Percentiles rank a stretch among this genome's conserved stretches.
These are phyloP conservation scores for Phataginus tricuspis DNA, from an alignment of 2,797 vertebrate species.

Conservation along the genomic window DNA sequence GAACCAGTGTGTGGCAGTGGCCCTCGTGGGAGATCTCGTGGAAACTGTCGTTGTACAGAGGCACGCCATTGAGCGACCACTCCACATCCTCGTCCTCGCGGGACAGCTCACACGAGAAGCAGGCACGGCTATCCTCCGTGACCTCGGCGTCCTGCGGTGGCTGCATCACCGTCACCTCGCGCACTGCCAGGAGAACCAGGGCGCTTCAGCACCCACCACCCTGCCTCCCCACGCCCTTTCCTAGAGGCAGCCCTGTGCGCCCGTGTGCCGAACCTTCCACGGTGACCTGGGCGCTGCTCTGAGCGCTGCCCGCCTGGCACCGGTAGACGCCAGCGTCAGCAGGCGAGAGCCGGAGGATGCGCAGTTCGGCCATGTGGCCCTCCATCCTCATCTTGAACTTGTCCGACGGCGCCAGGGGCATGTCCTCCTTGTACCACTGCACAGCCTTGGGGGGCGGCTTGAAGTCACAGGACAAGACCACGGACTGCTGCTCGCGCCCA, in stretches of 20 bases:
- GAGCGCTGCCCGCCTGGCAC: conserved; percentile 90
- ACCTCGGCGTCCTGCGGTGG: conserved; percentile 91
- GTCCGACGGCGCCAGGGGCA: conserved; percentile 87
- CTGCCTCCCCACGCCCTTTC: not conserved
- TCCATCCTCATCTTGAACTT: conserved; percentile 92
- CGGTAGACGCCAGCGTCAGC: conserved; percentile 92
- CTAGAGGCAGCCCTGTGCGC: accelerated
- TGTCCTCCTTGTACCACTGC: conserved; percentile 92
- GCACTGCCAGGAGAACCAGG: conserved; percentile 83
- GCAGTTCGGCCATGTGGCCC: conserved; percentile 90
- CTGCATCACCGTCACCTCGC: conserved; percentile 91
- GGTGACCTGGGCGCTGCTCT: conserved; percentile 90
- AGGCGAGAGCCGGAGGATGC: conserved; percentile 88
- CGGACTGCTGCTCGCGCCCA: conserved; percentile 91
- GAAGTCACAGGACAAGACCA: conserved; percentile 93
- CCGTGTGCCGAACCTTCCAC: conserved; percentile 89
- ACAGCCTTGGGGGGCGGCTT: conserved; percentile 93
- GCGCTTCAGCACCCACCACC: not conserved
- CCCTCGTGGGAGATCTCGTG: conserved; percentile 91
- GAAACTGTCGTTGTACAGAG: conserved; percentile 93
- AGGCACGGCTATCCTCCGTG: conserved; percentile 90
- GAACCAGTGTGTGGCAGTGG: conserved; percentile 89
- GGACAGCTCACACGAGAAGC: conserved; percentile 94
- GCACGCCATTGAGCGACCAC: conserved; percentile 94
- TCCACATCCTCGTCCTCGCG: conserved; percentile 93